Conservation (phyloP, 2,888 invertebrate genomes). For the Ephialtes manifestator region DNA sequence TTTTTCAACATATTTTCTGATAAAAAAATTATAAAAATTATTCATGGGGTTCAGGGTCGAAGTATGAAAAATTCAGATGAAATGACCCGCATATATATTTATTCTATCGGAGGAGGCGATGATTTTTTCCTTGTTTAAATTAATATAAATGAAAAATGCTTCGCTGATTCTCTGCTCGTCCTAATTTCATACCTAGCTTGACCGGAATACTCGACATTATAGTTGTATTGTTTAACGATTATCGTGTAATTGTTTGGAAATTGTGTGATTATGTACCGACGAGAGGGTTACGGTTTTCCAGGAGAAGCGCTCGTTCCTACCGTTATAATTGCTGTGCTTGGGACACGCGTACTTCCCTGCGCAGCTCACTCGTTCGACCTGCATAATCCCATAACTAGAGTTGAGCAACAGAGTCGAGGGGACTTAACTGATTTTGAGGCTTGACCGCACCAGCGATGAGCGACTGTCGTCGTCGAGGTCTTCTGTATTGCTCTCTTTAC, state of each 20-base stretch:
- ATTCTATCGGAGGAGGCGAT: too few relatives aligned
- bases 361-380: slow-evolving; percentile 31
- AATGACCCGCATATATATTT: too few relatives aligned
- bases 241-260: slow-evolving; percentile 41
- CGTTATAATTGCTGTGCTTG: slow-evolving; percentile 44
- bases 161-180: neutral
- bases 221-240: slow-evolving; percentile 9
- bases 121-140: too few relatives aligned
- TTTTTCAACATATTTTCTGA: too few relatives aligned
- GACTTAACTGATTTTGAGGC: slow-evolving; percentile 48
- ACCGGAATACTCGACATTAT: neutral
- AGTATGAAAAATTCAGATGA: too few relatives aligned
- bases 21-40: too few relatives aligned
- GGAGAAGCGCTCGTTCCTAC: slow-evolving; percentile 14
- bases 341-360: slow-evolving; percentile 71
- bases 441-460: slow-evolving; percentile 24
- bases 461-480: slow-evolving; percentile 21
- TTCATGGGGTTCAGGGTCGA: too few relatives aligned
- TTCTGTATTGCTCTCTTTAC: slow-evolving; percentile 25
- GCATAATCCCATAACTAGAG: slow-evolving; percentile 62
- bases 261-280: slow-evolving; percentile 27
- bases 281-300: slow-evolving; percentile 20
- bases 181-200: neutral
- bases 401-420: slow-evolving; percentile 56
- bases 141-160: neutral